phyloP scores from a whole-genome alignment of 1,140 invertebrate genomes.

The Drosophila sp. region DNA sequence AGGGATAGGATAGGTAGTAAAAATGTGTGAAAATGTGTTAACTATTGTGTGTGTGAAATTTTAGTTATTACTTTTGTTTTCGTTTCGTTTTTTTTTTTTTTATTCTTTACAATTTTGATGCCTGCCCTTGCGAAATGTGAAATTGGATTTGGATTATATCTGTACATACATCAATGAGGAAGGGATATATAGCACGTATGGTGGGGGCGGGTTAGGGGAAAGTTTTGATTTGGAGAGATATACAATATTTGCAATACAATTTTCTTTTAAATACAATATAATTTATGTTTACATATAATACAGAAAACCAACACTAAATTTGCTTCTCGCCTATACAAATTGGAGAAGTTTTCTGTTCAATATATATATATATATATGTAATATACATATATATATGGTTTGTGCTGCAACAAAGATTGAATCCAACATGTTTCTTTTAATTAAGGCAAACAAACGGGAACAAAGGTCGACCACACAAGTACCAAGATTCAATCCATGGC shows the following conservation, averaged over 20 bases:
- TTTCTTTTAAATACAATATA: constrained; percentile 16
- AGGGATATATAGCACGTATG: constrained; percentile 45
- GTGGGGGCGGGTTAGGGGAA: constrained; percentile 12
- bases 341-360: constrained; percentile 5
- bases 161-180: constrained; percentile 60
- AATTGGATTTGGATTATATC: constrained; percentile 47
- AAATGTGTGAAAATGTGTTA: constrained; percentile 33
- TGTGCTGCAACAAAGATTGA: constrained; percentile 8
- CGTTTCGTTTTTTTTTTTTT: constrained; percentile 35
- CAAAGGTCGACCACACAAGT: background rate
- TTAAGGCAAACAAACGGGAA: constrained; percentile 1
- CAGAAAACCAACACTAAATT: constrained; percentile 9
- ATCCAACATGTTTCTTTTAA: background rate
- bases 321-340: constrained; percentile 5
- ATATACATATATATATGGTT: background rate
- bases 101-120: constrained; percentile 57
- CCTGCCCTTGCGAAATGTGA: constrained; percentile 26
- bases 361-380: background rate
- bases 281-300: constrained; percentile 22
- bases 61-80: constrained; percentile 36
- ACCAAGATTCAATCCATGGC: background rate
- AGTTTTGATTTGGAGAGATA: constrained; percentile 5
- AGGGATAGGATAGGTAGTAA: background rate
- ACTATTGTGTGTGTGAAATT: constrained; percentile 36
- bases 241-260: constrained; percentile 18